phyloP scores from a whole-genome alignment of 2,113 vertebrate species.

The Chionodraco myersi region DNA sequence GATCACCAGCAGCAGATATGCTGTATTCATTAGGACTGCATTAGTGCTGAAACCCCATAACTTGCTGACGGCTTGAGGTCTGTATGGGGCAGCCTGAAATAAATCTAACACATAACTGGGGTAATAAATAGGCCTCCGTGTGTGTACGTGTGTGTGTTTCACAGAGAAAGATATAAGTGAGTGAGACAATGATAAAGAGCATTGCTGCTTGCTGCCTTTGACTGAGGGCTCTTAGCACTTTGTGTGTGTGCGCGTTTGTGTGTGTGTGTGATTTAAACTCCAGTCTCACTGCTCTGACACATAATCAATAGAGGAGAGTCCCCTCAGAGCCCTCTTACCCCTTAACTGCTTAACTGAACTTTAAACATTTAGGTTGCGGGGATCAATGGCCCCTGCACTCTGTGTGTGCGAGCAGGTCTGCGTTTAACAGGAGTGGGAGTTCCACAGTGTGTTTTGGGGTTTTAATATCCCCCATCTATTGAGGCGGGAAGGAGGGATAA shows the following conservation, averaged over 20 bases:
- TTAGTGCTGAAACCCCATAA: slow-evolving; percentile 76
- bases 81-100: slow-evolving; percentile 72
- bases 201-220: slow-evolving; percentile 74
- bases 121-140: slow-evolving; percentile 75
- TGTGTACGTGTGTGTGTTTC: slow-evolving; percentile 58
- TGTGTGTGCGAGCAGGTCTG: slow-evolving; percentile 41
- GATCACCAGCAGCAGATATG: slow-evolving; percentile 63
- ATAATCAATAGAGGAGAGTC: slow-evolving; percentile 97
- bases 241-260: slow-evolving; percentile 67
- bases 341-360: slow-evolving; percentile 99
- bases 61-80: slow-evolving; percentile 69
- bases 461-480: slow-evolving; percentile 82
- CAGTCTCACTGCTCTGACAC: slow-evolving; percentile 91
- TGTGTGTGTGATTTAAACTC: slow-evolving; percentile 88
- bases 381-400: slow-evolving; percentile 92
- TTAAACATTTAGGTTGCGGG: slow-evolving; percentile 94
- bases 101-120: slow-evolving; percentile 81
- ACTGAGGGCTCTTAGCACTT: slow-evolving; percentile 80
- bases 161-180: slow-evolving; percentile 77
- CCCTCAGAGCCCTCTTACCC: slow-evolving; percentile 95
- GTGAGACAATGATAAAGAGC: slow-evolving; percentile 81
- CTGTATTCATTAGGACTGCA: slow-evolving; percentile 78
- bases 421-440: slow-evolving; percentile 79
- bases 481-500: slow-evolving; percentile 80
- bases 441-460: slow-evolving; percentile 77